A percentile compares a stretch with the other conserved stretches of the same genome.
Evolutionary conservation across 2,113 vertebrate genomes (phyloP).

Genomic region (Aegotheles bennettii): DNA sequence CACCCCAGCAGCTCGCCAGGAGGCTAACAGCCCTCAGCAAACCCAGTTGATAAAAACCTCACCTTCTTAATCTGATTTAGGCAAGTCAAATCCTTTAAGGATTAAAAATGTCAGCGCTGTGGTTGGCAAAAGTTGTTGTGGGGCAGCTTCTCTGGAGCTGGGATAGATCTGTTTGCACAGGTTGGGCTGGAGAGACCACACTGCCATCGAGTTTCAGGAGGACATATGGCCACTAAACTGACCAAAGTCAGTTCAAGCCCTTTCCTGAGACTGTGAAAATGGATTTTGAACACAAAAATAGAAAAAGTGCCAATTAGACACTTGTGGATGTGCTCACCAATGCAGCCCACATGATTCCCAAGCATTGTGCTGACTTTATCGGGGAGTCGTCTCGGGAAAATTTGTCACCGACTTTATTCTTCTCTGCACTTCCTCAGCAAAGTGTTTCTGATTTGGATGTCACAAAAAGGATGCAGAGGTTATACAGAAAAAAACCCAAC

Average conservation of each 20-base stretch:
- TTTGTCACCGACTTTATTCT: neutral
- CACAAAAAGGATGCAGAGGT: neutral
- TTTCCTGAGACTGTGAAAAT: neutral
- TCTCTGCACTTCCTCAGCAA: neutral
- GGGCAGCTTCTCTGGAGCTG: neutral
- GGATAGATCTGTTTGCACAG: rapidly evolving
- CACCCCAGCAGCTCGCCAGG: neutral
- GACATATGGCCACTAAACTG: neutral
- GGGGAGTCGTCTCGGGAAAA: neutral
- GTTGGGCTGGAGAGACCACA: neutral
- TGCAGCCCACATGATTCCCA: neutral
- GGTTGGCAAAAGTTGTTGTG: neutral
- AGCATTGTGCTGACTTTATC: rapidly evolving
- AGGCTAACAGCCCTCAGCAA: neutral
- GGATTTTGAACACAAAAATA: neutral
- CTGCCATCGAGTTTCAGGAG: neutral
- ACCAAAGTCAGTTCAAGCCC: neutral
- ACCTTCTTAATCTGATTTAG: conserved; percentile 35
- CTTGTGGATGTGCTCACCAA: neutral
- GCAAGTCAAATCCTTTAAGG: conserved; percentile 1
- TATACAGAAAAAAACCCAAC: neutral
- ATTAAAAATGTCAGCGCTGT: neutral
- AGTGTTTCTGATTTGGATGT: neutral
- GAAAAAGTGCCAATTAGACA: neutral
- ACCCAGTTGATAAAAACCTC: neutral